Evolutionary conservation across 2,113 vertebrate species (phyloP).

Genomic region (Mixornis gularis): DNA sequence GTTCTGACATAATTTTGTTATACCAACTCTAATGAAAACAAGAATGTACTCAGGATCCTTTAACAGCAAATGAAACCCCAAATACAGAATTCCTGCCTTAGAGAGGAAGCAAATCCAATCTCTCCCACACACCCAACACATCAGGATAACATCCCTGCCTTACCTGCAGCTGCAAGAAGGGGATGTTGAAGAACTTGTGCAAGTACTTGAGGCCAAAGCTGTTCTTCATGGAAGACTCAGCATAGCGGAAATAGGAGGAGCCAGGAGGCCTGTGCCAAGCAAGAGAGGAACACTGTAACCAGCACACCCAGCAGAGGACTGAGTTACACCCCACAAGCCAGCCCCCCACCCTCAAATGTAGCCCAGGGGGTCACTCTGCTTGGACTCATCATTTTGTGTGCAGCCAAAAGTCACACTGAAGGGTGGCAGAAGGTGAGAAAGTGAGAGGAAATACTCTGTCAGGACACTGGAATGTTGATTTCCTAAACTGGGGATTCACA

Average conservation of each 20-base stretch:
- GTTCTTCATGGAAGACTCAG: constrained; percentile 98
- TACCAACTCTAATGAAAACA: neutral
- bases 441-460: neutral
- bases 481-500: neutral
- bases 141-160: neutral
- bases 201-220: constrained; percentile 96
- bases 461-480: neutral
- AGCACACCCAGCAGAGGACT: neutral
- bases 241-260: constrained; percentile 94
- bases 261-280: constrained; percentile 81
- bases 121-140: neutral
- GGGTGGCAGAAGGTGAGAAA: neutral
- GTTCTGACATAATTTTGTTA: neutral
- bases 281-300: neutral
- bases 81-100: neutral
- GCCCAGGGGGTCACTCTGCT: neutral
- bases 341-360: neutral
- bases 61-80: neutral
- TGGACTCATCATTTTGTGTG: neutral
- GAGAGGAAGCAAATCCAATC: neutral
- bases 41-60: neutral
- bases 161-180: constrained; percentile 96
- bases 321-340: neutral
- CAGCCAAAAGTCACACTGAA: neutral
- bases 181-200: constrained; percentile 98